phyloP scores from a whole-genome alignment of 2,888 invertebrate genomes.

The Tribolium freemani region DNA sequence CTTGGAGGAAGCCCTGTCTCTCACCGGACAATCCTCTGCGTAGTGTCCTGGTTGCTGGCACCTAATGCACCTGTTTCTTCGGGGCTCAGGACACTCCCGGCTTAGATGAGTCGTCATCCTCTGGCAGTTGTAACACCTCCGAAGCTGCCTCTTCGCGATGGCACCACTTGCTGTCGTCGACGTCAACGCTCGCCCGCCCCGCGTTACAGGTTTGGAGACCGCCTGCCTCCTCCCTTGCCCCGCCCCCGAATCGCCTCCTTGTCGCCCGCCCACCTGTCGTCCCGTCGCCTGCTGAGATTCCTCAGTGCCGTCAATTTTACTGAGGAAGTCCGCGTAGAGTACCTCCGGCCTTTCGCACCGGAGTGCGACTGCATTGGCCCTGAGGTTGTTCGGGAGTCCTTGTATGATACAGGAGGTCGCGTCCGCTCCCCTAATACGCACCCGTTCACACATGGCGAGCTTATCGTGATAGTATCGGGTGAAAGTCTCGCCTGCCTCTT shows the following conservation, averaged over 20 bases:
- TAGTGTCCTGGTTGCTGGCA: neutral
- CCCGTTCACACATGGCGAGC: constrained; percentile 2
- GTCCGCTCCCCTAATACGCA: neutral
- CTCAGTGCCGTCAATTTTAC: neutral
- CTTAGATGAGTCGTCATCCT: constrained; percentile 12
- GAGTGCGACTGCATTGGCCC: neutral
- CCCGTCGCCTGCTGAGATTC: neutral
- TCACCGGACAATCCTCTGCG: neutral
- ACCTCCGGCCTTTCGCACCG: neutral
- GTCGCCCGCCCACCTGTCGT: no score
- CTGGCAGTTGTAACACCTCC: constrained; percentile 36
- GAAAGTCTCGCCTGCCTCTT: constrained; percentile 1
- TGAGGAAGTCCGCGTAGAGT: neutral
- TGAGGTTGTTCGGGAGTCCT: neutral
- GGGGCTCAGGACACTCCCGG: constrained; percentile 22
- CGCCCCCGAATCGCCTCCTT: neutral
- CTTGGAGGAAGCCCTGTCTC: neutral
- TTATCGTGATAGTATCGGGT: constrained; percentile 3
- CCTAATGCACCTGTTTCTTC: constrained; percentile 18
- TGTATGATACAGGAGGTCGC: neutral
- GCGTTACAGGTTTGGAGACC: neutral
- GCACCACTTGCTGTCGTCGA: neutral
- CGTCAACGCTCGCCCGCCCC: neutral
- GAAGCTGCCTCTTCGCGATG: neutral
- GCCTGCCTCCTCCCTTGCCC: neutral